Conservation (phyloP, 2,113 vertebrate species). For the Hiodon tergisus region DNA sequence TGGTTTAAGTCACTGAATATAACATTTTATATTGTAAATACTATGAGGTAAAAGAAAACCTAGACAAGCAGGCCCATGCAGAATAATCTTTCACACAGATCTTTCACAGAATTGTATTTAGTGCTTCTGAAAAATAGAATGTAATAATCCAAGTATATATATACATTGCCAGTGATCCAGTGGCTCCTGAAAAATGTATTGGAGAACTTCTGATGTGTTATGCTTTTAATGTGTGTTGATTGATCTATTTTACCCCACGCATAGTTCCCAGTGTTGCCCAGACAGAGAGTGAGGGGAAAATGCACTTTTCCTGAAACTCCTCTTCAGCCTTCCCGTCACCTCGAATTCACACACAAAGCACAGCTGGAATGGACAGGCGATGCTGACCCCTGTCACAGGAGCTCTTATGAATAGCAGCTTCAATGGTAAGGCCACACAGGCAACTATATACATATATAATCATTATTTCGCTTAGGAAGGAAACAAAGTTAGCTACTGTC, state of each 20-base stretch:
- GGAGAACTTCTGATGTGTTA: no score
- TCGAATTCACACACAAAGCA: constrained; percentile 27
- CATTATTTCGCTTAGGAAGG: no score
- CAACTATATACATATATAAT: no score
- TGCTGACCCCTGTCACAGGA: constrained; percentile 64
- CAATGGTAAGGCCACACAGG: constrained; percentile 69
- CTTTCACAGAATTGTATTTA: constrained; percentile 61
- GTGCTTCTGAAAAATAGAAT: constrained; percentile 61
- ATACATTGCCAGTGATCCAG: no score
- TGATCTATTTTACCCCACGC: no score
- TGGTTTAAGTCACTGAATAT: no score
- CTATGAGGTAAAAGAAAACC: not conserved
- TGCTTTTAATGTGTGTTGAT: no score
- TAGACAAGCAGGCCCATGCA: constrained; percentile 8
- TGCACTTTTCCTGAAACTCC: not conserved
- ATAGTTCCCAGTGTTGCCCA: not conserved
- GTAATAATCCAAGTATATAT: constrained; percentile 72
- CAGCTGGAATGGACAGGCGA: constrained; percentile 69
- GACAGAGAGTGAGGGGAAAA: constrained; percentile 12
- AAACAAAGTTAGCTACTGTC: no score
- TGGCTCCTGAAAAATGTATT: no score
- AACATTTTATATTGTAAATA: no score
- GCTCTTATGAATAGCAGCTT: constrained; percentile 69
- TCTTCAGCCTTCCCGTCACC: not conserved
- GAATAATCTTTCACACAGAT: constrained; percentile 48